phyloP scores from a whole-genome alignment of 1,140 invertebrate genomes.

The Eriocheir sinensis region DNA sequence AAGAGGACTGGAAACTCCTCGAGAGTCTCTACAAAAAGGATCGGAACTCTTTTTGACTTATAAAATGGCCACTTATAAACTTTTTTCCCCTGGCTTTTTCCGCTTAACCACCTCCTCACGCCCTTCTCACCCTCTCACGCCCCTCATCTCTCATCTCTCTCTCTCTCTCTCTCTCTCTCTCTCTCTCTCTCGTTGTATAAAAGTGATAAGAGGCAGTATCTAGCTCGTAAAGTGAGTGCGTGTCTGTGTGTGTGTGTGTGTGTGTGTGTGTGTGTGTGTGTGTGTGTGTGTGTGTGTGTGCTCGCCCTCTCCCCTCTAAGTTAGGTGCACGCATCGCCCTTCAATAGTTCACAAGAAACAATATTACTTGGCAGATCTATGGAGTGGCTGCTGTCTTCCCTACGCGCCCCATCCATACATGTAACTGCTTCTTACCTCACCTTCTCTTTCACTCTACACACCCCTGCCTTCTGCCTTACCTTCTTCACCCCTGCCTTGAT shows the following conservation, averaged over 20 bases:
- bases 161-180: background rate
- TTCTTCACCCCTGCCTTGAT: too few relatives aligned
- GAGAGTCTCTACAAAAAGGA: conserved; percentile 3
- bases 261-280: conserved; percentile 4
- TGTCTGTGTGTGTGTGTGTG: background rate
- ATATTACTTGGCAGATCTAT: too few relatives aligned
- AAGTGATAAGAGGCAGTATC: background rate
- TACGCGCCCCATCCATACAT: too few relatives aligned
- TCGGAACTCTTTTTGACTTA: conserved; percentile 4
- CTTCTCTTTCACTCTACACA: too few relatives aligned
- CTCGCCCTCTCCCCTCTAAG: background rate
- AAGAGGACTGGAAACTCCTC: background rate
- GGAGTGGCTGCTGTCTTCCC: too few relatives aligned
- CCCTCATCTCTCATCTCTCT: background rate
- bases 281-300: background rate
- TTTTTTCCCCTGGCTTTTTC: background rate
- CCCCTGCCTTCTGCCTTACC: too few relatives aligned
- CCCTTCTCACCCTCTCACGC: background rate
- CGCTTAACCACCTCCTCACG: background rate
- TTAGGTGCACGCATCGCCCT: too few relatives aligned
- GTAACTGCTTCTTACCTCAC: too few relatives aligned
- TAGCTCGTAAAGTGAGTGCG: background rate
- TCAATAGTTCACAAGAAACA: too few relatives aligned
- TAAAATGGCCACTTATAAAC: conserved; percentile 12
- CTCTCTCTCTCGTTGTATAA: background rate